Conservation (phyloP, 2,113 vertebrate genomes). For the Ahaetulla prasina region DNA sequence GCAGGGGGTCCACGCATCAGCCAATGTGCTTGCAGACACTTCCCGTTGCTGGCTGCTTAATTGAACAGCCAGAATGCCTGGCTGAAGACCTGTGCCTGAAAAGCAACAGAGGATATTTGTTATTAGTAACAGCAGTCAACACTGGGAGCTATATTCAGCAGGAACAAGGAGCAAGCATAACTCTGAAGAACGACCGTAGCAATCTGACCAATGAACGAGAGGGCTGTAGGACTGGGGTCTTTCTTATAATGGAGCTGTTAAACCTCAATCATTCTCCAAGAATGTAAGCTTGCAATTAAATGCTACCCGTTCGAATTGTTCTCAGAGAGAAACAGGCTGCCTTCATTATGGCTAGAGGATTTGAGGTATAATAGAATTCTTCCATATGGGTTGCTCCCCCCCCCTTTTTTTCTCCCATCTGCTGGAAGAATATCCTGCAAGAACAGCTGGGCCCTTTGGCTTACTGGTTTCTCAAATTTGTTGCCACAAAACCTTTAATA, state of each 20-base stretch:
- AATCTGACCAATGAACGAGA: no score
- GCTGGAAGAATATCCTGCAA: not conserved
- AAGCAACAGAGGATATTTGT: slow-evolving; percentile 43
- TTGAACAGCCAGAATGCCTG: slow-evolving; percentile 33
- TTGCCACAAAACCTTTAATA: not conserved
- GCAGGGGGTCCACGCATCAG: not conserved
- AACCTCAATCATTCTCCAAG: not conserved
- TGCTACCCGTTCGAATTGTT: not conserved
- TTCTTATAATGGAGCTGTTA: not conserved
- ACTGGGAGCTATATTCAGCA: slow-evolving; percentile 12
- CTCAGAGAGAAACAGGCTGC: not conserved
- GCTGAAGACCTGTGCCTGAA: slow-evolving; percentile 23
- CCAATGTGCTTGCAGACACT: not conserved
- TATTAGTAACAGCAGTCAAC: slow-evolving; percentile 25
- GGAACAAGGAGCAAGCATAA: not conserved
- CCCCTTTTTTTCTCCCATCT: not conserved
- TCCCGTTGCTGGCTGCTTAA: slow-evolving; percentile 1
- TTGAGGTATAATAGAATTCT: not conserved
- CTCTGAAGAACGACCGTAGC: not conserved
- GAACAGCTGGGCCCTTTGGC: not conserved
- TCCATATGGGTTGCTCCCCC: no score
- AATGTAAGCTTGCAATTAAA: not conserved
- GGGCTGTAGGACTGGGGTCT: slow-evolving; percentile 14
- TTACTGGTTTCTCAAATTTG: not conserved
- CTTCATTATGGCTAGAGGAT: not conserved